These are phyloP conservation scores for Melanotaenia parkinsoni DNA, from an alignment of 2,797 vertebrate genomes.

Conservation along the genomic window DNA sequence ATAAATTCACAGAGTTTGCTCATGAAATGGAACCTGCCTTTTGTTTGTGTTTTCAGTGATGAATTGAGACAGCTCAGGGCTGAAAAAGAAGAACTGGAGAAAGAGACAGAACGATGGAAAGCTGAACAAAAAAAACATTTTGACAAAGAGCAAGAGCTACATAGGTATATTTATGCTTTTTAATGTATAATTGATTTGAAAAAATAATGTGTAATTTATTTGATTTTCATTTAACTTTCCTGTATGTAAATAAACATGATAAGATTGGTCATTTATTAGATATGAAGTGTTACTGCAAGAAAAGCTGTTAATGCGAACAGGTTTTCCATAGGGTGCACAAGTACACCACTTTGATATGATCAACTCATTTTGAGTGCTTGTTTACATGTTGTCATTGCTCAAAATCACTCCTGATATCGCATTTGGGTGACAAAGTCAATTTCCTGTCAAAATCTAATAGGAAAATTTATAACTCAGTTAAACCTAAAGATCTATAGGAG, in stretches of 20 bases:
- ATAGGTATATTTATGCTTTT: constrained; percentile 59
- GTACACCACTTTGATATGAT: neutral
- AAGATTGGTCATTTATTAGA: neutral
- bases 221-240: neutral
- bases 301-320: too few species aligned
- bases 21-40: neutral
- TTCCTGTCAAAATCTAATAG: neutral
- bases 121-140: constrained; percentile 57
- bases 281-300: neutral
- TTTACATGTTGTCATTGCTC: neutral
- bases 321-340: too few species aligned
- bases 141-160: constrained; percentile 59
- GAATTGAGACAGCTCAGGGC: constrained; percentile 79
- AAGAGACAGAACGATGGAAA: constrained; percentile 75
- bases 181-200: neutral
- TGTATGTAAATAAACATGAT: neutral
- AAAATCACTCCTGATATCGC: neutral
- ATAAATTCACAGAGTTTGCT: neutral
- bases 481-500: neutral
- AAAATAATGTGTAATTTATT: neutral
- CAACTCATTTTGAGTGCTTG: neutral
- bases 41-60: constrained; percentile 62
- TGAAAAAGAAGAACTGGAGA: constrained; percentile 77
- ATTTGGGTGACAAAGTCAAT: neutral
- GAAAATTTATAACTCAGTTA: too few species aligned